phyloP scores from a whole-genome alignment of 2,113 vertebrate genomes.

The Halichoeres trimaculatus region DNA sequence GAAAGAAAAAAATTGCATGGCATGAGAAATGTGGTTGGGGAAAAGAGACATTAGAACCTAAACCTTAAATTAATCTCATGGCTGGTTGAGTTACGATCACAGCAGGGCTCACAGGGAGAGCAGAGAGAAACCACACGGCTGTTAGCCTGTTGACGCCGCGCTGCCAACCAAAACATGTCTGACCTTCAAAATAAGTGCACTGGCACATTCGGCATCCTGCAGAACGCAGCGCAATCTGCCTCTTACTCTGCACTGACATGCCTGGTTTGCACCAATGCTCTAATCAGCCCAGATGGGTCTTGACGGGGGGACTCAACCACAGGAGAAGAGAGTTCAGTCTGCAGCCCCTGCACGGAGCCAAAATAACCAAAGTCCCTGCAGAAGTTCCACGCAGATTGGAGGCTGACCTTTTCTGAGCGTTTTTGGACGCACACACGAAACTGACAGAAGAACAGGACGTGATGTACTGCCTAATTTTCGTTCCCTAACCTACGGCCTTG shows the following conservation, averaged over 20 bases:
- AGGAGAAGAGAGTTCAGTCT: constrained; percentile 40
- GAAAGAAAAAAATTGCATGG: not conserved
- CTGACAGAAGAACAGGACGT: constrained; percentile 36
- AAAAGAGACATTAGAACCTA: constrained; percentile 53
- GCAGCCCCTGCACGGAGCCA: constrained; percentile 57
- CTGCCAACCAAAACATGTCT: constrained; percentile 67
- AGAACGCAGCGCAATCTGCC: not conserved
- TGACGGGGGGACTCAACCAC: constrained; percentile 46
- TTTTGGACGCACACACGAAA: constrained; percentile 31
- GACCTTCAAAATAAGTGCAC: constrained; percentile 54
- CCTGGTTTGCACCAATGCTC: constrained; percentile 43
- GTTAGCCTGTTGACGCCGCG: constrained; percentile 45
- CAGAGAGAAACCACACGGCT: constrained; percentile 39
- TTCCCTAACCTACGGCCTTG: constrained; percentile 60
- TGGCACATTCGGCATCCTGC: constrained; percentile 35
- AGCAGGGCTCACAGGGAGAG: constrained; percentile 55
- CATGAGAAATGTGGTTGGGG: constrained; percentile 34
- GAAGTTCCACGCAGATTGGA: constrained; percentile 45
- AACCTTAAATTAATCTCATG: constrained; percentile 61
- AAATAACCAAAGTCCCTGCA: constrained; percentile 51
- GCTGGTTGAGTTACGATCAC: constrained; percentile 45
- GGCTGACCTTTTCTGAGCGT: constrained; percentile 42
- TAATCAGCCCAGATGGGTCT: constrained; percentile 47
- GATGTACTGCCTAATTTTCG: constrained; percentile 41
- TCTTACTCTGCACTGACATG: constrained; percentile 49